Base-by-base conservation (phyloP, 1,140 invertebrate species). In the Panulirus ornatus region DNA sequence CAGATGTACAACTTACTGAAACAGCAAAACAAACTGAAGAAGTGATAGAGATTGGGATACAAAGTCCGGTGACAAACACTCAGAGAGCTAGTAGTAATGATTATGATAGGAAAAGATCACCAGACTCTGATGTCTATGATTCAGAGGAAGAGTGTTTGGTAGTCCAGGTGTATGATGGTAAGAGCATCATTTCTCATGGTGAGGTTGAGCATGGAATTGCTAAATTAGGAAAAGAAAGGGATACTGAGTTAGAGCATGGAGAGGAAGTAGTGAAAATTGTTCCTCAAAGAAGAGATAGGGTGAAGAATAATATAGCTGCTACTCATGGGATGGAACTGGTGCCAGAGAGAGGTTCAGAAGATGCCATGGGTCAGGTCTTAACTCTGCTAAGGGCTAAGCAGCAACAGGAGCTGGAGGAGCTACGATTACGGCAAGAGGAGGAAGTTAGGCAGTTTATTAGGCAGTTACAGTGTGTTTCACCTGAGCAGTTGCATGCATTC, bases 81-180 rank as follows among this genome's bases (percentile, higher is more conserved):
- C 58, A 66, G 30, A 66, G 58, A 66, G n/a, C 11, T 30, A 8
- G 1, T 30, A 22, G 30, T 66, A 58, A 58, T 58, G n/a, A 1
- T 22, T 27, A 66, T 9, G 22, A 27, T 16, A 47, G 22, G 36
- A 22, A 75, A 11, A 30, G 42, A 27, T 8, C 51, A 2, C 27
- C 51, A 27, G 79, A 89, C 1, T 51, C 27, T 27, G 88, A 89
- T 9, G 27, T 73, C 14, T 71, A 89, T 36, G 86, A 88, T 73
- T 82, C 79, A 30, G 88, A 89, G 22, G 88, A 89, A n/a, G 88
- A 89, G 63, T 89, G 88, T 54, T 42, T 89, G 51, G 88, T 89
- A 22, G 88, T 89, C 1, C 88, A 89, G 30, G 88, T 89, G 22
- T 83, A 47, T 19, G 79, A 70, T 44, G 30, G 47, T 19, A 79